Base-by-base conservation (phyloP, 2,797 vertebrate species). In the Antrozous pallidus region DNA sequence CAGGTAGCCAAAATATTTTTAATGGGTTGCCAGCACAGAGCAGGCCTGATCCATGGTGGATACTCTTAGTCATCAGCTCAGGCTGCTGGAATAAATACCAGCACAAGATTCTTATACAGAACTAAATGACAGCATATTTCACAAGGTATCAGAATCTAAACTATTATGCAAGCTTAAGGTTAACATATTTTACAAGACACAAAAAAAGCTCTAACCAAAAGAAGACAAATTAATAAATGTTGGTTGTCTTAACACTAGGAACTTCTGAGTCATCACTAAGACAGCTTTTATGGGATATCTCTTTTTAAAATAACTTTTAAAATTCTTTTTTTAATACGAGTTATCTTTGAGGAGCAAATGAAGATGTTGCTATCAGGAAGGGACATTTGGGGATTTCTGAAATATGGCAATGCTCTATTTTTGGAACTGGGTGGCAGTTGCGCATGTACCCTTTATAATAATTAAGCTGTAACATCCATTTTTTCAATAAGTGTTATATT, bases 171-270 rank as follows among this genome's bases (percentile, higher is more conserved):
- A 74, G 10, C 7, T 82, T 56, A 91, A 91, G 70, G 28, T 45
- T 36, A 77, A 75, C 10, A 42, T 56, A 67, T 24, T 87, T 84
- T 40, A 75, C 12, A 83, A 83, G 10, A 90, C 9, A 58, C 42
- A 45, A 5, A 69, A 56, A 67, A 81, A 71, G 13, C 10, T 61
- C 22, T 74, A 87, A 79, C 13, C 36, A n/a, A 61, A 40, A 87
- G 40, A 38, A 84, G 73, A 51, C 61, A 65, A 31, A 8, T 7
- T 79, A 10, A 33, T 31, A 58, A 4, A 36, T 67, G 56, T 83
- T 40, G 6, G 54, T 56, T 84, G 51, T 14, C 83, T 92, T 94
- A 93, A 84, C 82, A 86, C 83, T 31, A 74, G 83, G 22, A 82
- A 65, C 24, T 38, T 78, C 56, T 69, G 51, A 42, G 17, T 85